Base-by-base conservation (phyloP, 2,888 invertebrate species). In the Barypeithes pellucidus region DNA sequence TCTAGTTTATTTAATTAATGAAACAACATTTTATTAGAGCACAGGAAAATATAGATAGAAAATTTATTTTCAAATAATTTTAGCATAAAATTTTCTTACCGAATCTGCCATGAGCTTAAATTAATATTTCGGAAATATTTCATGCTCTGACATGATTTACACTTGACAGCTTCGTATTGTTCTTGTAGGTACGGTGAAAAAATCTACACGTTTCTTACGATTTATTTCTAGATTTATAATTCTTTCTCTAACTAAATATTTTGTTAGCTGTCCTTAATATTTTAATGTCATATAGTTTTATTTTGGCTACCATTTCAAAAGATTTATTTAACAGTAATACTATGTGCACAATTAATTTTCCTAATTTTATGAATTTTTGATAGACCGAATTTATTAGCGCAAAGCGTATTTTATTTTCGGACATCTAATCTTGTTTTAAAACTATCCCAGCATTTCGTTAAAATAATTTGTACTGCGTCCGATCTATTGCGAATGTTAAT, bases 231-330 rank as follows among this genome's bases (percentile, higher is more conserved):
- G n/a, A 41, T 4, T 14, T 41, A n/a, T 7, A 14, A n/a, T n/a
- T n/a, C n/a, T n/a, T n/a, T n/a, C n/a, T n/a, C n/a, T n/a, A n/a
- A n/a, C n/a, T n/a, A n/a, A n/a, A n/a, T n/a, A n/a, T n/a, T n/a
- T n/a, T n/a, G n/a, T n/a, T n/a, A n/a, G n/a, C 41, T 41, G 41
- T 14, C 14, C 12, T 14, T 18, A 18, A 45, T 16, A 18, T 45
- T 24, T 24, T 29, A 29, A 29, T 29, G 1, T 29, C 1, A 29
- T 29, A 5, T 7, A 1, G 7, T 29, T 24, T 50, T 24, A 24
- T 24, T 50, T 50, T 50, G 50, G 50, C 50, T 50, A 1, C 3
- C 50, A 8, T 22, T 50, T 22, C 22, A 50, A 50, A 50, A 50
- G 8, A 50, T n/a, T n/a, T n/a, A 3, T 22, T 24, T 5, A n/a